Percentiles rank a stretch among this genome's conserved stretches.
Evolutionary conservation across 53 echinoderm and acorn worm genomes (phyloP).

Genomic region (Luidia sarsii): DNA sequence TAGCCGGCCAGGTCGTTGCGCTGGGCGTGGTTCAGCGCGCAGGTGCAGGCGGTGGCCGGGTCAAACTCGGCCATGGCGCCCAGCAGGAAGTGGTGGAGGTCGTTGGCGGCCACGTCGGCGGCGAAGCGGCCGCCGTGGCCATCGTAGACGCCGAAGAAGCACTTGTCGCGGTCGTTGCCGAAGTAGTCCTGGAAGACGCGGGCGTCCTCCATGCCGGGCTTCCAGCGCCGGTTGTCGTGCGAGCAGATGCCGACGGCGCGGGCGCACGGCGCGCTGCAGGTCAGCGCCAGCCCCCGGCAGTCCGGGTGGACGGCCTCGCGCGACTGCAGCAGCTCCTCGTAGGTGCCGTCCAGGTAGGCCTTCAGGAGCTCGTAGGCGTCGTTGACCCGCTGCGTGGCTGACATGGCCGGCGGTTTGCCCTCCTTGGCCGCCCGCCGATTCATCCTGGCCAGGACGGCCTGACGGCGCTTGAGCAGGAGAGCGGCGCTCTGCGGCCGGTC

Average conservation of each 20-base stretch:
- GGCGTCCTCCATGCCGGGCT: slow-evolving; percentile 91
- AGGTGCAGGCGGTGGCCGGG: slow-evolving; percentile 69
- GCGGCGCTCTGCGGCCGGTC: slow-evolving; percentile 66
- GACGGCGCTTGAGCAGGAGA: slow-evolving; percentile 67
- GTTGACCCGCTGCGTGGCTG: slow-evolving; percentile 72
- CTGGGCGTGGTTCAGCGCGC: slow-evolving; percentile 89
- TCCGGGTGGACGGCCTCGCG: slow-evolving; percentile 60
- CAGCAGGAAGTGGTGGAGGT: slow-evolving; percentile 88
- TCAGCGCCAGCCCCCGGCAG: slow-evolving; percentile 74
- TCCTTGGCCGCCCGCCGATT: slow-evolving; percentile 43
- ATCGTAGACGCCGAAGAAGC: slow-evolving; percentile 96
- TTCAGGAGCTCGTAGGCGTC: slow-evolving; percentile 89
- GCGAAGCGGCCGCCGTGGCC: slow-evolving; percentile 97
- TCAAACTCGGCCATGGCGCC: slow-evolving; percentile 92
- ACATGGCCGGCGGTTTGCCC: slow-evolving; percentile 42
- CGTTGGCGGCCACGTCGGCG: slow-evolving; percentile 89
- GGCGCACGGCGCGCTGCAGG: slow-evolving; percentile 81
- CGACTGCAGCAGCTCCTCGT: slow-evolving; percentile 69
- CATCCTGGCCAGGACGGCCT: slow-evolving; percentile 54
- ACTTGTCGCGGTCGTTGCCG: slow-evolving; percentile 89
- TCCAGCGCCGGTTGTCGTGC: slow-evolving; percentile 88
- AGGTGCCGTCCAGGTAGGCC: slow-evolving; percentile 84
- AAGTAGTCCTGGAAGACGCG: slow-evolving; percentile 96
- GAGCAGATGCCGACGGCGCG: slow-evolving; percentile 88
- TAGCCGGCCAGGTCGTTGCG: slow-evolving; percentile 80